Base-by-base conservation (phyloP, 2,797 vertebrate species). In the Nannoperca australis region DNA sequence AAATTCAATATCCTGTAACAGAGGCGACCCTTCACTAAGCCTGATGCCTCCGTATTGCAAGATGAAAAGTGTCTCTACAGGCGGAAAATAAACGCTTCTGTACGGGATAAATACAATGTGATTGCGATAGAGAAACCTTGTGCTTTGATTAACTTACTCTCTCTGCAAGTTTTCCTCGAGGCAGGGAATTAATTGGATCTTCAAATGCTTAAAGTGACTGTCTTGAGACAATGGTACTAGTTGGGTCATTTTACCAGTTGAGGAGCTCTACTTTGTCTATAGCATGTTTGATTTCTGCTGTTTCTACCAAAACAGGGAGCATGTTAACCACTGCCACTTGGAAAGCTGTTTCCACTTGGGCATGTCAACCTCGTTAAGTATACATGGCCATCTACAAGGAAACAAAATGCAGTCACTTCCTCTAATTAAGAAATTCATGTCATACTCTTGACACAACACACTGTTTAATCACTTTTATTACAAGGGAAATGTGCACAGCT, bases 1-100 rank as follows among this genome's bases (percentile, higher is more conserved):
- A 63, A 71, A 76, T 56, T 72, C 7, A 73, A 76, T 60, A 60
- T 60, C 60, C 66, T 74, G 24, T 38, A 45, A 24, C 6, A 27
- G 27, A 65, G 32, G 36, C 55, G 30, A 7, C 13, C n/a, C 36
- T 63, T 68, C 15, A 47, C 13, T 40, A 7, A 50, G 38, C 34
- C 54, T 0, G 53, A 0, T 59, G 47, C 20, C 24, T 70, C n/a
- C 9, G 65, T 64, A 22, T 66, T 54, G 24, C 38, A 69, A 38
- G 6, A 70, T 30, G 8, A 10, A 50, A 30, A 15, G 27, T 7
- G 17, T 72, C 45, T 53, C 45, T 24, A 14, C 30, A 53, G 30
- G 59, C 10, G 45, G 36, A 61, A 38, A 27, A 38, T 45, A 34
- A 63, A 53, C 8, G 40, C 17, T 18, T n/a, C 40, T 24, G 3